These are phyloP conservation scores for Spongilla lacustris DNA, from an alignment of 37 sponge, comb jelly and placozoan genomes.

Conservation along the genomic window DNA sequence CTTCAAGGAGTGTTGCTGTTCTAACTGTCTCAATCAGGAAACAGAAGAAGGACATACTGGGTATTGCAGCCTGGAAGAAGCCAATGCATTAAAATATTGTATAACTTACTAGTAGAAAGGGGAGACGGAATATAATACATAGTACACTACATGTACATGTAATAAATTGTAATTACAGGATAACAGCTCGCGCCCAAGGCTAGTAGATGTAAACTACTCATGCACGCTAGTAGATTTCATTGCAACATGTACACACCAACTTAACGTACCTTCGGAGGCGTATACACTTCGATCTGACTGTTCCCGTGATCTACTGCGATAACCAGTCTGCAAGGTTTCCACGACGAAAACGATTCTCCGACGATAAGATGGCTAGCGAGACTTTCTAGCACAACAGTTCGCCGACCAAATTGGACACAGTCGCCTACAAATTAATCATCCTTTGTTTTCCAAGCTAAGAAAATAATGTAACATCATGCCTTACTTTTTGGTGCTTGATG, in stretches of 20 bases:
- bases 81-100: too few species aligned
- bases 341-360: not conserved
- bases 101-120: too few species aligned
- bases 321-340: constrained; percentile 55
- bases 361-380: not conserved
- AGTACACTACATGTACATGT: too few species aligned
- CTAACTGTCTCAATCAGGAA: constrained; percentile 80
- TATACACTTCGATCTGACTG: constrained; percentile 65
- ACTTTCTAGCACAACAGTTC: not conserved
- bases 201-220: too few species aligned
- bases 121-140: too few species aligned
- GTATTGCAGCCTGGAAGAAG: constrained; percentile 46
- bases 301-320: constrained; percentile 43
- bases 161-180: too few species aligned
- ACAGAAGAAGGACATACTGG: constrained; percentile 75
- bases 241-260: too few species aligned
- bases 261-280: constrained; percentile 76
- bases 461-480: constrained; percentile 58
- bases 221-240: too few species aligned
- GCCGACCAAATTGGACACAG: not conserved
- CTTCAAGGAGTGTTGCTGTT: constrained; percentile 53
- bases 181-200: too few species aligned
- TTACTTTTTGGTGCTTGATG: not conserved
- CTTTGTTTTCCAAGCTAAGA: constrained; percentile 36
- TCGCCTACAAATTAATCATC: not conserved